These are phyloP conservation scores for Brenthis hecate DNA, from an alignment of 2,888 invertebrate genomes.

Conservation along the genomic window DNA sequence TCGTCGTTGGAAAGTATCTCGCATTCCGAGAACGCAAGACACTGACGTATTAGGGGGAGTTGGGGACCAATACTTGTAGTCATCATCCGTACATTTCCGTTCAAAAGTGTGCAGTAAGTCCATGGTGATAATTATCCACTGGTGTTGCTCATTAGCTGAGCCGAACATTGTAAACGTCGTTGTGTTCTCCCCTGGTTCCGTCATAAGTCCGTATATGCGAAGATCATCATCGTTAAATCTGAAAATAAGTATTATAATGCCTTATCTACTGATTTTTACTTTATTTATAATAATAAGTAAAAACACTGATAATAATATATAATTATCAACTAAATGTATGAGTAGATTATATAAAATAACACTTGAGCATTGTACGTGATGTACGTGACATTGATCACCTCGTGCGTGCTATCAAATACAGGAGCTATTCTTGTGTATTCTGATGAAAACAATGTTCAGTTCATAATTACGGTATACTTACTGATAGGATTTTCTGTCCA, in stretches of 20 bases:
- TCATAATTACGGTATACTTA: slow-evolving; percentile 51
- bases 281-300: not conserved
- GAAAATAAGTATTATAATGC: slow-evolving; percentile 16
- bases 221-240: slow-evolving; percentile 88
- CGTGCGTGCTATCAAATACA: slow-evolving; percentile 7
- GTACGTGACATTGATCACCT: not conserved
- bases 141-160: slow-evolving; percentile 88
- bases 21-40: slow-evolving; percentile 89
- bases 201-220: slow-evolving; percentile 94
- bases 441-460: not conserved
- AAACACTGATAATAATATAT: not conserved
- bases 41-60: slow-evolving; percentile 83
- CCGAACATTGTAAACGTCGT: slow-evolving; percentile 96
- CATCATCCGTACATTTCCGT: slow-evolving; percentile 85
- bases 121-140: slow-evolving; percentile 93
- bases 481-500: slow-evolving; percentile 87
- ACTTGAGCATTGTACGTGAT: slow-evolving; percentile 3
- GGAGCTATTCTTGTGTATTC: not conserved
- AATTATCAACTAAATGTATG: not conserved
- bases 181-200: slow-evolving; percentile 96
- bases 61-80: slow-evolving; percentile 95
- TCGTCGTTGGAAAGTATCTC: slow-evolving; percentile 89
- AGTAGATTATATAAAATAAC: not conserved
- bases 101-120: slow-evolving; percentile 81
- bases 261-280: not conserved